Percentiles rank a stretch among this genome's conserved stretches.
Conservation (phyloP, 2,888 invertebrate genomes). For the Leptopterna dolabrata region DNA sequence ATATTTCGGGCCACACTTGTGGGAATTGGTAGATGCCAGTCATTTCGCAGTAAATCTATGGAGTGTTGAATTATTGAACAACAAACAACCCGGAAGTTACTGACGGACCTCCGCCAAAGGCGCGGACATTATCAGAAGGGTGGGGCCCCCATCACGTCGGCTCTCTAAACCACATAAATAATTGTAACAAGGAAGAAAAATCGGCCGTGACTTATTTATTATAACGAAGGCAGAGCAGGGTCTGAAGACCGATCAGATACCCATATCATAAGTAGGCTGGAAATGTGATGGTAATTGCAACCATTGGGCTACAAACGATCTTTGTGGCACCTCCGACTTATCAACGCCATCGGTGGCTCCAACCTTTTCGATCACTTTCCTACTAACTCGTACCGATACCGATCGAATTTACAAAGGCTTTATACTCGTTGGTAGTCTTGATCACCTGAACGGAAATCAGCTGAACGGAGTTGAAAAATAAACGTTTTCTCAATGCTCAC, state of each 20-base stretch:
- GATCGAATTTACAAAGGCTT: neutral
- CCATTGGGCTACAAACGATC: constrained; percentile 3
- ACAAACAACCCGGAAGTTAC: neutral
- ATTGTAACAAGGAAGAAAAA: constrained; percentile 15
- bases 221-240: neutral
- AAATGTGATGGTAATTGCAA: neutral
- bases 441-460: constrained; percentile 11
- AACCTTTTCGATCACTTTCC: neutral
- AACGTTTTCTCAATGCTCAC: neutral
- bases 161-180: constrained; percentile 12
- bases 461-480: neutral
- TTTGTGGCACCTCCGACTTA: neutral
- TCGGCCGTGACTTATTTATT: neutral
- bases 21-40: neutral
- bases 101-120: neutral
- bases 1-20: too few species aligned
- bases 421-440: neutral
- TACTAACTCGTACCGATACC: neutral
- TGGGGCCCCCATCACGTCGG: neutral
- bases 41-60: neutral
- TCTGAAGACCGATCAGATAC: neutral
- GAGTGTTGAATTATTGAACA: neutral
- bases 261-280: constrained; percentile 8
- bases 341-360: neutral
- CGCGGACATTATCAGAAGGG: neutral